Conservation (phyloP, 2,113 vertebrate species). For the Bucco capensis region DNA sequence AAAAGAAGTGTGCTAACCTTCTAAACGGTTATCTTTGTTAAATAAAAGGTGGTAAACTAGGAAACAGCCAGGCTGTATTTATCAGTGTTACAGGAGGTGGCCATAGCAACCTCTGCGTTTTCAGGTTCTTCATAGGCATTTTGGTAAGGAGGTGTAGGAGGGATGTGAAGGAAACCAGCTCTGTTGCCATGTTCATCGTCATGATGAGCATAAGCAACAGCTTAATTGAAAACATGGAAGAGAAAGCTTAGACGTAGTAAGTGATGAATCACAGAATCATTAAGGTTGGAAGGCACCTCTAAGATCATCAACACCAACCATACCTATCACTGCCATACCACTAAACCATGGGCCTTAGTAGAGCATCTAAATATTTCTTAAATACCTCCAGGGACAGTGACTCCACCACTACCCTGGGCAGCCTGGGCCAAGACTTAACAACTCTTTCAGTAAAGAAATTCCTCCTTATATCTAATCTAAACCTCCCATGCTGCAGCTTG, state of each 20-base stretch:
- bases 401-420: too few relatives aligned
- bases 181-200: fast-evolving
- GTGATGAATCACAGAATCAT: too few relatives aligned
- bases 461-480: too few relatives aligned
- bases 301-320: too few relatives aligned
- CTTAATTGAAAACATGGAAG: not conserved
- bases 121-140: not conserved
- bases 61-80: not conserved
- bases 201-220: not conserved
- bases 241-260: not conserved
- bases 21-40: not conserved
- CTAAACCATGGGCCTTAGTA: too few relatives aligned
- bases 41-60: not conserved
- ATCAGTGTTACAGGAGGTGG: not conserved
- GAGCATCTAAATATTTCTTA: too few relatives aligned
- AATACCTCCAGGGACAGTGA: too few relatives aligned
- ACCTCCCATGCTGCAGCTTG: too few relatives aligned
- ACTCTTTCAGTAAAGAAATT: too few relatives aligned
- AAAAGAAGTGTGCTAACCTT: not conserved
- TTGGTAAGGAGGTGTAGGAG: not conserved
- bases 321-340: too few relatives aligned
- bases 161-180: not conserved
- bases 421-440: too few relatives aligned
- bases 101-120: not conserved
- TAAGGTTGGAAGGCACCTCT: too few relatives aligned